Evolutionary conservation across 2,113 vertebrate species (phyloP).

Genomic region (Artemisiospiza belli): DNA sequence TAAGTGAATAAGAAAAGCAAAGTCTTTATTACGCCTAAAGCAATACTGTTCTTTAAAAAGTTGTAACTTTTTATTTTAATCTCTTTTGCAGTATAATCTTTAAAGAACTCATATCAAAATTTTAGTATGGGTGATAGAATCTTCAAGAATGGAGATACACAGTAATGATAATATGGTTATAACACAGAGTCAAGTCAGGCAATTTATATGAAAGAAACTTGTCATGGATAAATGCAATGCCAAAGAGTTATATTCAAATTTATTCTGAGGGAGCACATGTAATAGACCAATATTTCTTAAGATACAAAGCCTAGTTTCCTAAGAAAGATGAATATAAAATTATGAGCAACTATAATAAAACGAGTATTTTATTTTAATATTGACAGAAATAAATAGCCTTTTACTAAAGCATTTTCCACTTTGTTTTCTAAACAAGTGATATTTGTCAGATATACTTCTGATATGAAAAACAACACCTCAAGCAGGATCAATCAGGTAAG

Average conservation of each 20-base stretch:
- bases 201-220: neutral
- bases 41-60: neutral
- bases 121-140: neutral
- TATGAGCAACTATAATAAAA: neutral
- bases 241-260: neutral
- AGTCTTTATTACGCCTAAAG: neutral
- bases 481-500: neutral
- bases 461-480: neutral
- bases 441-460: neutral
- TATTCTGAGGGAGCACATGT: neutral
- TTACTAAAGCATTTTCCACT: neutral
- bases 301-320: neutral
- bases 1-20: conserved; percentile 23
- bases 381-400: neutral
- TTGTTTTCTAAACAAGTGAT: neutral
- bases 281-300: neutral
- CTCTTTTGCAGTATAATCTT: neutral
- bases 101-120: neutral
- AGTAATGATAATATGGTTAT: neutral
- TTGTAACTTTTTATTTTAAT: neutral
- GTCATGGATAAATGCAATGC: neutral
- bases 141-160: neutral
- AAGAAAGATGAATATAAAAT: neutral
- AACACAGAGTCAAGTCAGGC: neutral
- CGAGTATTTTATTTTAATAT: neutral